These are phyloP conservation scores for Merodon equestris DNA, from an alignment of 2,888 invertebrate species.

Conservation along the genomic window DNA sequence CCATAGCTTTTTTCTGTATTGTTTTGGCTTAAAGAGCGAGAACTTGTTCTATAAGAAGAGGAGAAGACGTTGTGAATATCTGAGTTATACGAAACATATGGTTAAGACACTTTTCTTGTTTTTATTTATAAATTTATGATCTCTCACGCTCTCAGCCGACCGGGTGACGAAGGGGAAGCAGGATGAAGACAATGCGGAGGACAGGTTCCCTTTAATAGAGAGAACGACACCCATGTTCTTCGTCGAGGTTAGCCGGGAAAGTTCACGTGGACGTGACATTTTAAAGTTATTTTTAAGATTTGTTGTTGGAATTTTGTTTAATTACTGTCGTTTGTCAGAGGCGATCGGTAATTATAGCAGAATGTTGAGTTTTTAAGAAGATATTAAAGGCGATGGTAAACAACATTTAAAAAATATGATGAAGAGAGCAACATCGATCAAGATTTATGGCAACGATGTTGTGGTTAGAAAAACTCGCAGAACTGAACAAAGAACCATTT, in stretches of 20 bases:
- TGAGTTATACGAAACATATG: conserved; percentile 54
- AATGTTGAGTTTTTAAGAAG: no score
- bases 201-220: conserved; percentile 56
- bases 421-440: no score
- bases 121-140: conserved; percentile 16
- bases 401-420: no score
- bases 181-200: conserved; percentile 17
- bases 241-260: neutral
- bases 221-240: conserved; percentile 4
- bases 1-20: no score
- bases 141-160: conserved; percentile 15
- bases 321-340: conserved; percentile 2
- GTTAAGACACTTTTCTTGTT: conserved; percentile 18
- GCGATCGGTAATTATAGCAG: no score
- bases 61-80: neutral
- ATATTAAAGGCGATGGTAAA: no score
- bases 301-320: neutral
- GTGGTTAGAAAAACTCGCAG: no score
- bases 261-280: conserved; percentile 22
- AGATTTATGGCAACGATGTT: no score
- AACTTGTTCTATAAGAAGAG: no score
- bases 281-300: neutral
- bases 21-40: no score
- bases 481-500: no score
- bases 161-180: neutral